Conservation (phyloP, 2,113 vertebrate genomes). For the Cervus canadensis region DNA sequence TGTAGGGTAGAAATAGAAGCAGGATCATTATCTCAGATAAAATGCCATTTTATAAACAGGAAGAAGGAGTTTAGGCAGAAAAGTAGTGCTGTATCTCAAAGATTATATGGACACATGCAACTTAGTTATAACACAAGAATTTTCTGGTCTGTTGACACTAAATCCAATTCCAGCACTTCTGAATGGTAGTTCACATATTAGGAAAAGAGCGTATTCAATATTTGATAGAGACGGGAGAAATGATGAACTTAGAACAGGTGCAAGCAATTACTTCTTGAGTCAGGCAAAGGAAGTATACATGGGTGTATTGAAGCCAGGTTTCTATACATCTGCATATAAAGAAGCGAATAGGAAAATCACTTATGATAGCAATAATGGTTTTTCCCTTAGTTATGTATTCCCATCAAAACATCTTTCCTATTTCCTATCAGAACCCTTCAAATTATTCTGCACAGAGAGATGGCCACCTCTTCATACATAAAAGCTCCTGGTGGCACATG, state of each 20-base stretch:
- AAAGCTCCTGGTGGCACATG: not conserved
- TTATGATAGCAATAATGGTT: not conserved
- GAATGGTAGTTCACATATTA: not conserved
- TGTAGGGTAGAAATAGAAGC: not conserved
- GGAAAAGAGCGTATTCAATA: not conserved
- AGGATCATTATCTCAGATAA: not conserved
- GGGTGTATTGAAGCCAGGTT: not conserved
- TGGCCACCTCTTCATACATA: not conserved
- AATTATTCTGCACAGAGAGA: not conserved
- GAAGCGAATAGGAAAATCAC: not conserved
- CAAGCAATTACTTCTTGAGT: not conserved
- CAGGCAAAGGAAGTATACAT: not conserved
- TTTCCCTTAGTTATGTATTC: not conserved
- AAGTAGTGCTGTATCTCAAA: not conserved
- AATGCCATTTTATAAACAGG: not conserved
- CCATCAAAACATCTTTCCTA: not conserved
- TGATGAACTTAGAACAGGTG: not conserved
- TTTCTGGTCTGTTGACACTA: not conserved
- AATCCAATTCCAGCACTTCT: not conserved
- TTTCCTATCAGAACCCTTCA: not conserved
- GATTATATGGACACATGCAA: not conserved
- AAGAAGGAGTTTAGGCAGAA: not conserved
- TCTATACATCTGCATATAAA: not conserved
- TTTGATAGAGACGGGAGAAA: not conserved
- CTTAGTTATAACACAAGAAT: not conserved